phyloP scores from a whole-genome alignment of 1,140 invertebrate genomes.

The Ceratina japonica region DNA sequence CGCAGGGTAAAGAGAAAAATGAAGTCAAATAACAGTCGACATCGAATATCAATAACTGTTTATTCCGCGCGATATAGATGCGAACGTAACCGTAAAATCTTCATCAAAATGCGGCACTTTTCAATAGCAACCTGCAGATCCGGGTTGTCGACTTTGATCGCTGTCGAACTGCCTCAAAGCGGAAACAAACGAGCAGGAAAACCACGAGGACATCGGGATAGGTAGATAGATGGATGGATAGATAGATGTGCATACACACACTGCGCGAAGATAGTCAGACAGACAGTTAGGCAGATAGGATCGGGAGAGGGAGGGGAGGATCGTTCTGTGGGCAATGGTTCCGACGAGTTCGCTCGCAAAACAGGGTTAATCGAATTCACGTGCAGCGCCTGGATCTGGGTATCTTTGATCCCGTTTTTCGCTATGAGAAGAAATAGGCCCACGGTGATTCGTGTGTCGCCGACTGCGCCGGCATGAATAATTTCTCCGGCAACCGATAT shows the following conservation, averaged over 20 bases:
- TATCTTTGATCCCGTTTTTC: constrained; percentile 45
- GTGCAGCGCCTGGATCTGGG: background rate
- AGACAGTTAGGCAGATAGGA: constrained; percentile 18
- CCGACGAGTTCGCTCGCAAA: constrained; percentile 56
- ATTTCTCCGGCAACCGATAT: constrained; percentile 35
- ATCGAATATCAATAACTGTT: constrained; percentile 26
- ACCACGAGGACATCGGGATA: background rate
- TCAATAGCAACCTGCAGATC: background rate
- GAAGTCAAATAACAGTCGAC: background rate
- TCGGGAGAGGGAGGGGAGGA: background rate
- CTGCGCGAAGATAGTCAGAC: background rate
- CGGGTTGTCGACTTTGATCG: constrained; percentile 21
- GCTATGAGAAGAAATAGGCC: constrained; percentile 29
- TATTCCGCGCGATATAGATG: constrained; percentile 2
- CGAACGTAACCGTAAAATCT: constrained; percentile 18
- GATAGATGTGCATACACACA: too few species aligned
- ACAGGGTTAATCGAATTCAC: constrained; percentile 69
- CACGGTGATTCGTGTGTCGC: constrained; percentile 36
- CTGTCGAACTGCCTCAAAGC: constrained; percentile 4
- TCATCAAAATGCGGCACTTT: background rate
- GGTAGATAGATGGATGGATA: background rate
- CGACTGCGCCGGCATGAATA: constrained; percentile 44
- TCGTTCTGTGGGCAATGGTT: constrained; percentile 8
- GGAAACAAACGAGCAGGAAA: constrained; percentile 9
- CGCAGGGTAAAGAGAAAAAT: background rate